Evolutionary conservation across 2,797 vertebrate species (phyloP), one percentile per base, ranked within the genome.

Genomic region (Apogon hyalosoma): DNA sequence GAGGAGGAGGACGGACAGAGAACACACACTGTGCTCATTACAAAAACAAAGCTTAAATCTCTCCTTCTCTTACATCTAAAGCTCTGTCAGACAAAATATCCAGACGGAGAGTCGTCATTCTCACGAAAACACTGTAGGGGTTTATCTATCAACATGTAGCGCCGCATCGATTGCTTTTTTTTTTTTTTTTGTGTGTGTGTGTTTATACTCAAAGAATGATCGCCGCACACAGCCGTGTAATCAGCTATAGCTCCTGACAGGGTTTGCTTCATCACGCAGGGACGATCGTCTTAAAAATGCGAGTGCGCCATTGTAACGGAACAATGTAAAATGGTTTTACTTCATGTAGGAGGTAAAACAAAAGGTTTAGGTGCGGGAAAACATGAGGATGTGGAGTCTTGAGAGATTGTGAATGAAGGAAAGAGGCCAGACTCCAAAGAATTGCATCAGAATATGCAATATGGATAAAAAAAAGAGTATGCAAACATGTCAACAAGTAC

Each of bases 131-230:
- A 51, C 50, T 68, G 60, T 60, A 74, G 75, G 79, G 87, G 77
- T 83, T 85, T 65, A 84, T 79, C 69, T 71, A 65, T 85, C 80
- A 77, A 68, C 79, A 52, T 63, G 80, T 82, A 75, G 62, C 39
- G 2, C 52, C 42, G 64, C 73, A 79, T 83, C 60, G 63, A 80
- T 80, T 51, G 45, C 16, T 63, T 42, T 56, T 38, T 41, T 40
- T 24, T 18, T 15, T 33, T 4, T 33, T 4, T 33, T 4, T 33
- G 7, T 33, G 21, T 6, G 15, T 3, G 52, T 75, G 69, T 77
- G 77, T 85, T 85, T 77, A 69, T 63, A 85, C 78, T 86, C 81
- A 83, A 84, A 77, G 75, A 75, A 55, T 46, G 77, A 87, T 83
- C 79, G 16, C 77, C 0, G 52, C 69, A 38, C 73, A 77, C 50